Percentiles rank a stretch among this genome's conserved stretches.
These are phyloP conservation scores for Disparrhopalites patrizii DNA, from an alignment of 2,888 invertebrate species.

Conservation along the genomic window DNA sequence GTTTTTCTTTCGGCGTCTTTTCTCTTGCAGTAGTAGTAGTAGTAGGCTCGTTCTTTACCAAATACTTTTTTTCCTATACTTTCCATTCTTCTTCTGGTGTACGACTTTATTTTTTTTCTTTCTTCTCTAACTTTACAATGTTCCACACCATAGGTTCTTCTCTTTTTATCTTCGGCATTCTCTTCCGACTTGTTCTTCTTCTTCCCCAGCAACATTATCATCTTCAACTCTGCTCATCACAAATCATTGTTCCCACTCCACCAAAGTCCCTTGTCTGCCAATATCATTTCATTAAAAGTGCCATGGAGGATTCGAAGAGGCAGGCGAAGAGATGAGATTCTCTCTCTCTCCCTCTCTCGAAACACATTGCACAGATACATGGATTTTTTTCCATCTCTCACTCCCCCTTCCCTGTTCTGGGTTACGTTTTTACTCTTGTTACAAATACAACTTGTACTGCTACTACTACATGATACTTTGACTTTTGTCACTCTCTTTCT, in stretches of 20 bases:
- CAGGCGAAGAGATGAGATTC: too few relatives aligned
- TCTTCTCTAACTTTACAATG: not conserved
- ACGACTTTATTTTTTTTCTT: too few relatives aligned
- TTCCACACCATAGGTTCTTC: not conserved
- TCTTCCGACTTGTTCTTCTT: conserved; percentile 5
- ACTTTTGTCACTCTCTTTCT: not conserved
- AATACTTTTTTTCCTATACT: too few relatives aligned
- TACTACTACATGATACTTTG: not conserved
- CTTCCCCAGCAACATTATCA: conserved; percentile 12
- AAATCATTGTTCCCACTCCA: conserved; percentile 26
- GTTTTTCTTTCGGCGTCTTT: too few relatives aligned
- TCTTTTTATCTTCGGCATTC: conserved; percentile 22
- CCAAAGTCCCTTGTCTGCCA: conserved; percentile 22
- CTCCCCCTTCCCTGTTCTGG: too few relatives aligned
- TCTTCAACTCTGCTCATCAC: conserved; percentile 19
- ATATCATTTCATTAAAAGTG: conserved; percentile 24
- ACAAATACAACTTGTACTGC: too few relatives aligned
- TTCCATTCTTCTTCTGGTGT: too few relatives aligned
- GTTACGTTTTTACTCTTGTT: too few relatives aligned
- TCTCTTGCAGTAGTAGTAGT: too few relatives aligned
- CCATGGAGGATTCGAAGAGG: not conserved
- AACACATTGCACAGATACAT: conserved; percentile 4
- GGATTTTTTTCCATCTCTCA: too few relatives aligned
- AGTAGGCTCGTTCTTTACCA: too few relatives aligned
- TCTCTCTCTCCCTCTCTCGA: too few relatives aligned